Evolutionary conservation across 30 jellyfish, hydroid and myxozoan species (phyloP).

Genomic region (Cassiopea xamachana): DNA sequence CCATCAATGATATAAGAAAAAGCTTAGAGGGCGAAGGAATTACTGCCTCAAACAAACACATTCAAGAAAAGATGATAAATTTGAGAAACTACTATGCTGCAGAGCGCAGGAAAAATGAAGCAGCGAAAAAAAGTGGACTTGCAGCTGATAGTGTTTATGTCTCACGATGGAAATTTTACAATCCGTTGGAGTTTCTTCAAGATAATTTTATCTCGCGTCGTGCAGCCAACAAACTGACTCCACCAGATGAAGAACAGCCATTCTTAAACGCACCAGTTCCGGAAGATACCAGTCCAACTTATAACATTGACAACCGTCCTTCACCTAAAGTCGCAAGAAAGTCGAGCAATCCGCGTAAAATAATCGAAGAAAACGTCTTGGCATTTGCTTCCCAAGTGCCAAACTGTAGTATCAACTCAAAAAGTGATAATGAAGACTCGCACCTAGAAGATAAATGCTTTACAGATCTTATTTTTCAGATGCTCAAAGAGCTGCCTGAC

Average conservation of each 20-base stretch:
- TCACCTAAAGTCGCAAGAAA: slow-evolving; percentile 56
- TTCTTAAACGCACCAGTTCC: background rate
- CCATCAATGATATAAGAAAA: slow-evolving; percentile 17
- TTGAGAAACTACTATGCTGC: slow-evolving; percentile 65
- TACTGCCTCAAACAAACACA: background rate
- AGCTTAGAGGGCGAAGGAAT: background rate
- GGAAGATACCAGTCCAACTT: background rate
- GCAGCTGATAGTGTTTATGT: slow-evolving; percentile 7
- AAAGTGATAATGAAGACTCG: background rate
- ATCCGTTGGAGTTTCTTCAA: slow-evolving; percentile 27
- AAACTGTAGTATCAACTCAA: background rate
- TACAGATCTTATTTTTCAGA: slow-evolving; percentile 48
- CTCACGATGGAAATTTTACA: slow-evolving; percentile 44
- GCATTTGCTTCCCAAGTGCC: slow-evolving; percentile 27
- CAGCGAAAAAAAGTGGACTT: slow-evolving; percentile 26
- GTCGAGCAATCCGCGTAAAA: background rate
- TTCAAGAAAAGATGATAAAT: slow-evolving; percentile 31
- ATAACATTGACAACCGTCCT: slow-evolving; percentile 31
- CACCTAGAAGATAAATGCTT: slow-evolving; percentile 46
- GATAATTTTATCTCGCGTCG: slow-evolving; percentile 29
- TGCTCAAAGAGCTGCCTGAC: slow-evolving; percentile 49
- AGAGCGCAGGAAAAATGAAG: slow-evolving; percentile 31
- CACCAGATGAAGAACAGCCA: too few relatives aligned
- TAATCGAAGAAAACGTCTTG: slow-evolving; percentile 25
- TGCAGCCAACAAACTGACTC: slow-evolving; percentile 2